Percentiles rank a stretch among this genome's conserved stretches.
Evolutionary conservation across 2,113 vertebrate species (phyloP).

Genomic region (Tetrao urogallus): DNA sequence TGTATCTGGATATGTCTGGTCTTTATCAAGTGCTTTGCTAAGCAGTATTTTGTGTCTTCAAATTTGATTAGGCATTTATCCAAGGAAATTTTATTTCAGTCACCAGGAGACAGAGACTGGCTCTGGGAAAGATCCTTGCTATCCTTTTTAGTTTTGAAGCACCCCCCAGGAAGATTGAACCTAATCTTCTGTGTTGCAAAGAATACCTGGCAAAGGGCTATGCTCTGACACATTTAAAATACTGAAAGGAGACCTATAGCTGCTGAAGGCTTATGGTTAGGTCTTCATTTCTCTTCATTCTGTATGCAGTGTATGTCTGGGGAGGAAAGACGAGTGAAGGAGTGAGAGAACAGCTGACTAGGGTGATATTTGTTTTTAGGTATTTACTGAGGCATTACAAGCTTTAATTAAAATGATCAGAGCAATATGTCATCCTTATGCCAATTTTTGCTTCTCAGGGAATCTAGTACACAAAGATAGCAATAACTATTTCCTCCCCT

Average conservation of each 20-base stretch:
- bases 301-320: background rate
- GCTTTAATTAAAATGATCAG: slow-evolving; percentile 77
- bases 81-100: background rate
- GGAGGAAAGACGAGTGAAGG: background rate
- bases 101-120: background rate
- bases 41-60: background rate
- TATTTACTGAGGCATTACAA: slow-evolving; percentile 43
- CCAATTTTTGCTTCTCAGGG: slow-evolving; percentile 62
- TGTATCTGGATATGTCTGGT: background rate
- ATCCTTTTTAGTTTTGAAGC: background rate
- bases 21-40: background rate
- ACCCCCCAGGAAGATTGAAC: background rate
- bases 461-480: slow-evolving; percentile 51
- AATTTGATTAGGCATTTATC: slow-evolving; percentile 35
- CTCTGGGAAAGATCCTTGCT: background rate
- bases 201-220: background rate
- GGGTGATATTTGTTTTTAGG: slow-evolving; percentile 17
- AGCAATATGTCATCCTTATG: slow-evolving; percentile 38
- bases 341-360: slow-evolving; percentile 17
- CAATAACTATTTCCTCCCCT: slow-evolving; percentile 46
- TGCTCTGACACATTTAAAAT: background rate
- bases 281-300: background rate
- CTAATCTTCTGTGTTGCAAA: background rate
- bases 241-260: background rate
- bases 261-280: background rate